Percentiles rank a stretch among this genome's conserved stretches.
These are phyloP conservation scores for Wasmannia auropunctata DNA, from an alignment of 1,140 invertebrate species.

Conservation along the genomic window DNA sequence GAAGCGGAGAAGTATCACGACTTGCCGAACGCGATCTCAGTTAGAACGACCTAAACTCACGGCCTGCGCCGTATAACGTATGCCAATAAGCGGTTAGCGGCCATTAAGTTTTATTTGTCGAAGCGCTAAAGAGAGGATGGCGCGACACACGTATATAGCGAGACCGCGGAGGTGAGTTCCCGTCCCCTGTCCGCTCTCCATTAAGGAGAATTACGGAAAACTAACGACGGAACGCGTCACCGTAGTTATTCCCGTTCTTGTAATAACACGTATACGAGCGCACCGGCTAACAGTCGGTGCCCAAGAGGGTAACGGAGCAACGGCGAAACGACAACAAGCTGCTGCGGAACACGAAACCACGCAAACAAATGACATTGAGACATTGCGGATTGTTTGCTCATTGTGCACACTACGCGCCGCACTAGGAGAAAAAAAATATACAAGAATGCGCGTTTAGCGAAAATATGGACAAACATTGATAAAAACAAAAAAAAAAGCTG, in stretches of 20 bases:
- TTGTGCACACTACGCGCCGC: constrained; percentile 8
- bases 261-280: background rate
- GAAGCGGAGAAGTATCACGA: constrained; percentile 49
- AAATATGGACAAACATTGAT: background rate
- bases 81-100: constrained; percentile 41
- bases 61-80: background rate
- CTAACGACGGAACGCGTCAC: background rate
- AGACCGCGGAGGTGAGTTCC: constrained; percentile 20
- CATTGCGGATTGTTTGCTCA: constrained; percentile 27
- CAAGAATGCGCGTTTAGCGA: background rate
- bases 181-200: background rate
- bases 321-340: constrained; percentile 9
- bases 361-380: constrained; percentile 47
- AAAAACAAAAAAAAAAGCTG: too few species aligned
- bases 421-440: background rate
- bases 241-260: constrained; percentile 8
- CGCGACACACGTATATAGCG: constrained; percentile 9
- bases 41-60: constrained; percentile 20
- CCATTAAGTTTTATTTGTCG: constrained; percentile 1
- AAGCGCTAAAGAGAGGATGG: background rate
- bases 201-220: background rate
- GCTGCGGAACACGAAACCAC: constrained; percentile 20
- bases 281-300: background rate
- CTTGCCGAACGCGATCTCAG: constrained; percentile 32
- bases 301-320: background rate